phyloP scores from a whole-genome alignment of 2,888 invertebrate genomes.

The Callimorpha dominula region DNA sequence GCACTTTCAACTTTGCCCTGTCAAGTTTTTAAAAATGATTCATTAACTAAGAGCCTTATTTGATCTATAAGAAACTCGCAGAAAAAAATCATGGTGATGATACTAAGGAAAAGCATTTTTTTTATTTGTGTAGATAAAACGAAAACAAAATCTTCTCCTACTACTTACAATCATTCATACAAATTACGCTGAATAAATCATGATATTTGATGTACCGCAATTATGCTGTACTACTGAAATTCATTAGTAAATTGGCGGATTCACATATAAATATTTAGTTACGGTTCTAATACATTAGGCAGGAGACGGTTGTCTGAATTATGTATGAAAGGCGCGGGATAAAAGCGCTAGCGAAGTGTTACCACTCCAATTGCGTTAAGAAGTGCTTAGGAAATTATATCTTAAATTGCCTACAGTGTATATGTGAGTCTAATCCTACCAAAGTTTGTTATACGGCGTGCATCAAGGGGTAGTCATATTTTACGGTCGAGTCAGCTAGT shows the following conservation, averaged over 20 bases:
- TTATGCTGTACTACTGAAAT: conserved; percentile 58
- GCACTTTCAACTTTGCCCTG: background rate
- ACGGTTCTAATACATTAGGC: conserved; percentile 75
- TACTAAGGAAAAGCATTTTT: too few relatives aligned
- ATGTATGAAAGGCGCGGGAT: conserved; percentile 59
- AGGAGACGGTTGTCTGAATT: conserved; percentile 68
- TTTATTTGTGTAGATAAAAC: too few relatives aligned
- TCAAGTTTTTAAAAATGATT: background rate
- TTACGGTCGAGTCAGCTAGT: background rate
- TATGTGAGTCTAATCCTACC: background rate
- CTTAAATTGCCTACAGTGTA: background rate
- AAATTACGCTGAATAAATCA: conserved; percentile 41
- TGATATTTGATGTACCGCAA: conserved; percentile 31
- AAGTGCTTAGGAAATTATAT: conserved; percentile 1
- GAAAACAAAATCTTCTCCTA: background rate
- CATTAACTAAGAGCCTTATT: background rate
- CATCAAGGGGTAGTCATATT: background rate
- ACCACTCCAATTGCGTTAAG: conserved; percentile 1
- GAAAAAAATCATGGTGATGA: too few relatives aligned
- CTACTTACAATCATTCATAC: conserved; percentile 7
- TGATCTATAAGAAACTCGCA: too few relatives aligned
- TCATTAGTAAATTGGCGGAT: conserved; percentile 72
- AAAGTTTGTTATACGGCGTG: background rate
- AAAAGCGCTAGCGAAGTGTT: conserved; percentile 22
- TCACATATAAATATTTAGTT: conserved; percentile 76